A percentile compares a stretch with the other conserved stretches of the same genome.
Conservation (phyloP, 2,797 vertebrate species). For the Coregonus suidteri region DNA sequence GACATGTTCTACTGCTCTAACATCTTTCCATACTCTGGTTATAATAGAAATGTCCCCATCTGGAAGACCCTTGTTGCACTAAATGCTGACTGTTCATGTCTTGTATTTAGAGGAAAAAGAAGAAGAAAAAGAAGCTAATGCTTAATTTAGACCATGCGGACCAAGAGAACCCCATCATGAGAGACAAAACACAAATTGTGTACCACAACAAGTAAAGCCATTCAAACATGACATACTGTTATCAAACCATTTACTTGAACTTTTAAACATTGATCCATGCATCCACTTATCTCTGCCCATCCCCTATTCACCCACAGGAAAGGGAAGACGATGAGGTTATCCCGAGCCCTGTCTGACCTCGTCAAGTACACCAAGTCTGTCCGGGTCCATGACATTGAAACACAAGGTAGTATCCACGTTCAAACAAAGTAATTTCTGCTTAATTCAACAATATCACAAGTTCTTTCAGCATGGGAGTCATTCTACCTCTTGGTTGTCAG, state of each 20-base stretch:
- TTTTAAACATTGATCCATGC: not conserved
- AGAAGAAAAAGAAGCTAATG: slow-evolving; percentile 77
- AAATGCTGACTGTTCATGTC: not conserved
- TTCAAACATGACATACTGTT: not conserved
- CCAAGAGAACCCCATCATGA: slow-evolving; percentile 71
- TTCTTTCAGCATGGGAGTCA: not conserved
- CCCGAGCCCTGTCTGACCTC: slow-evolving; percentile 90
- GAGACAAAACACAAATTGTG: slow-evolving; percentile 67
- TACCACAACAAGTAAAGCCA: slow-evolving; percentile 74
- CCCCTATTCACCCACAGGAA: slow-evolving; percentile 69
- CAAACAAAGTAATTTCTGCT: not conserved
- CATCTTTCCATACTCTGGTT: not conserved
- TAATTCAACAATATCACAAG: not conserved
- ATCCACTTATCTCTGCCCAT: not conserved
- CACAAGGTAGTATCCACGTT: slow-evolving; percentile 76
- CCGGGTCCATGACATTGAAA: slow-evolving; percentile 88
- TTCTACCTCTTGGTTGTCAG: not conserved
- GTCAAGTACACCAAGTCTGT: slow-evolving; percentile 97
- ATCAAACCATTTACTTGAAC: not conserved
- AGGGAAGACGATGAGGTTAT: slow-evolving; percentile 95
- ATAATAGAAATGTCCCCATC: not conserved
- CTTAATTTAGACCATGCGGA: slow-evolving; percentile 81
- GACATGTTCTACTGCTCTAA: not conserved
- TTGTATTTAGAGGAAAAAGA: slow-evolving; percentile 83
- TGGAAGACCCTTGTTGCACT: not conserved